Conservation (phyloP, 2,113 vertebrate species). For the Eulemur macaco region DNA sequence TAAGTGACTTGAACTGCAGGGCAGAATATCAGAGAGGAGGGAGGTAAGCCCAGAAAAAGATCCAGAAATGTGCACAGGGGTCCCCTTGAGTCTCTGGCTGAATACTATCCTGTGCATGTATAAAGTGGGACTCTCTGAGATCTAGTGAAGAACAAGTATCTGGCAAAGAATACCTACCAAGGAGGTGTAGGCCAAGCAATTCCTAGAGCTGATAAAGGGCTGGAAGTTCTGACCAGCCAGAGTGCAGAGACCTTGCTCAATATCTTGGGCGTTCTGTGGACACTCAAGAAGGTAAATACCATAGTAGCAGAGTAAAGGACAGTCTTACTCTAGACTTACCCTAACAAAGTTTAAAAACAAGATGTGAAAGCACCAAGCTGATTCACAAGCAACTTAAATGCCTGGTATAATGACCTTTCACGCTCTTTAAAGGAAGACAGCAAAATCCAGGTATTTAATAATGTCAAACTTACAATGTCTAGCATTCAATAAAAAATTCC, state of each 20-base stretch:
- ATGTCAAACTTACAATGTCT: neutral
- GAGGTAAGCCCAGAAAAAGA: neutral
- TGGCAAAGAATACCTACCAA: neutral
- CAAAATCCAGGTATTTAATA: conserved; percentile 12
- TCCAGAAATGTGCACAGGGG: neutral
- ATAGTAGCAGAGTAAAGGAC: neutral
- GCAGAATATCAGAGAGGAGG: neutral
- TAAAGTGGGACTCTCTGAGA: neutral
- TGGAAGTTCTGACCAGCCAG: neutral
- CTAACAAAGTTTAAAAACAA: neutral
- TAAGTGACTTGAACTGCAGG: neutral
- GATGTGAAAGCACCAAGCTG: neutral
- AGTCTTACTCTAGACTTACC: neutral
- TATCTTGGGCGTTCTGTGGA: neutral
- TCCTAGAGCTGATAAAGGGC: neutral
- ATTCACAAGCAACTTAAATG: conserved; percentile 14
- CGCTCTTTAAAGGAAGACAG: neutral
- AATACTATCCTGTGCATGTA: neutral
- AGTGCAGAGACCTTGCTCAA: neutral
- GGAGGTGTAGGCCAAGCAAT: neutral
- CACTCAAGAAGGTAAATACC: neutral
- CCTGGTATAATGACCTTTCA: neutral
- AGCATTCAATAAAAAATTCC: neutral
- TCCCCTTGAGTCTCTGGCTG: neutral
- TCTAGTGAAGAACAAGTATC: neutral